phyloP scores from a whole-genome alignment of 2,888 invertebrate species.

The Acleris sparsana region DNA sequence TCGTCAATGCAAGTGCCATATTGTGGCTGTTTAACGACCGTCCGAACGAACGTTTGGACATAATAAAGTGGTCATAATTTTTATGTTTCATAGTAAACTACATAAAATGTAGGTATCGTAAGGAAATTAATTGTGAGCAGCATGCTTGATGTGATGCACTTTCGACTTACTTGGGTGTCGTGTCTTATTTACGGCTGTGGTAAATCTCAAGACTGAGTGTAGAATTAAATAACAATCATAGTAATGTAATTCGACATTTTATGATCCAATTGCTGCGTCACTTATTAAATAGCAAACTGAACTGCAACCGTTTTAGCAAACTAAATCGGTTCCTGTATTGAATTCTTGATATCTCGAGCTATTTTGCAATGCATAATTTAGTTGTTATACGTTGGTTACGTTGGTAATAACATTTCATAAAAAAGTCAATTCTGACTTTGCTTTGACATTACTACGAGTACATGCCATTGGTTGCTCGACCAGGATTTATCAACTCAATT shows the following conservation, averaged over 20 bases:
- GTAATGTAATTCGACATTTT: background rate
- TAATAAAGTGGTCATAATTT: constrained; percentile 61
- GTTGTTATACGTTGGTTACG: too few species aligned
- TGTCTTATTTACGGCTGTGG: background rate
- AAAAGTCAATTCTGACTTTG: too few species aligned
- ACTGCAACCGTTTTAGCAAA: background rate
- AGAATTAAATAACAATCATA: background rate
- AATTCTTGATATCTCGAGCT: too few species aligned
- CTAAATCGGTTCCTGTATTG: background rate
- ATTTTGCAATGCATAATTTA: too few species aligned
- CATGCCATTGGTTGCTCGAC: constrained; percentile 11
- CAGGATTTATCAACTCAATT: constrained; percentile 2
- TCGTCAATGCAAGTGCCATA: constrained; percentile 43
- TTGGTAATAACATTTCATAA: too few species aligned
- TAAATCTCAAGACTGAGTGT: constrained; percentile 2
- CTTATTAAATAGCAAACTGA: background rate
- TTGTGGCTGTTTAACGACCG: constrained; percentile 51
- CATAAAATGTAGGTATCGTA: constrained; percentile 33
- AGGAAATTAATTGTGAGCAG: constrained; percentile 33
- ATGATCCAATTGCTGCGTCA: background rate
- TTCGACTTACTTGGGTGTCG: background rate
- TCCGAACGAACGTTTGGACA: constrained; percentile 49
- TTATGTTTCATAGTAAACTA: constrained; percentile 57
- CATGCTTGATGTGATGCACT: constrained; percentile 20
- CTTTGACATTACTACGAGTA: background rate